phyloP scores from a whole-genome alignment of 2,113 vertebrate species.

The Sylvilagus bachmani region DNA sequence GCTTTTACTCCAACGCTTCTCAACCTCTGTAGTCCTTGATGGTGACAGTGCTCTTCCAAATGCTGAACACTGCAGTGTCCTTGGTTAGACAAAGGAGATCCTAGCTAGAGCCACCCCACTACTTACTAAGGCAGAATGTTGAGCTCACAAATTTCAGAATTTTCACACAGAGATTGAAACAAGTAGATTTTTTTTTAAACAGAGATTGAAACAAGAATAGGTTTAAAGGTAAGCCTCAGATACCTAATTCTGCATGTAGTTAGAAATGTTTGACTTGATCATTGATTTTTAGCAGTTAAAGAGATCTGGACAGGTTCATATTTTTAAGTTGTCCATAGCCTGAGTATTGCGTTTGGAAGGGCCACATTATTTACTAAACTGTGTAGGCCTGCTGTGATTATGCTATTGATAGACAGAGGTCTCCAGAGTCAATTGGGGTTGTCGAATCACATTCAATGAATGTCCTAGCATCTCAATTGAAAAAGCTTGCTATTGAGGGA shows the following conservation, averaged over 20 bases:
- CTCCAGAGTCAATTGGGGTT: constrained; percentile 69
- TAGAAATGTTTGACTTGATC: constrained; percentile 66
- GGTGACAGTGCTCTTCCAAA: background rate
- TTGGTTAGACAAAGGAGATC: constrained; percentile 51
- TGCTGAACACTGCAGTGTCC: background rate
- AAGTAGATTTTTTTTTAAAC: background rate
- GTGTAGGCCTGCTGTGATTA: constrained; percentile 52
- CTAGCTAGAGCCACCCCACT: background rate
- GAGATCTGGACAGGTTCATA: constrained; percentile 66
- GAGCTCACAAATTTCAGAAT: constrained; percentile 32
- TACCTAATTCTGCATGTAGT: constrained; percentile 49
- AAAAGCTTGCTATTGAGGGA: constrained; percentile 66
- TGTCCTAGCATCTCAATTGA: constrained; percentile 74
- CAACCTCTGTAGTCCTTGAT: background rate
- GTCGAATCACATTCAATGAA: constrained; percentile 74
- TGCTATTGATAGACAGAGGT: constrained; percentile 42
- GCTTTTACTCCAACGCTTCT: background rate
- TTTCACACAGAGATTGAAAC: constrained; percentile 12
- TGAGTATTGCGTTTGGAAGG: constrained; percentile 65
- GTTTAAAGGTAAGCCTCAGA: constrained; percentile 45
- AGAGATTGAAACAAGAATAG: background rate
- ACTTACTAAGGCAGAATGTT: background rate
- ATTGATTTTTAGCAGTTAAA: constrained; percentile 75
- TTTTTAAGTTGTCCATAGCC: constrained; percentile 64
- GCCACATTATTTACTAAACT: constrained; percentile 57